Conservation (phyloP, 2,888 invertebrate genomes). For the Athrips mouffetella region DNA sequence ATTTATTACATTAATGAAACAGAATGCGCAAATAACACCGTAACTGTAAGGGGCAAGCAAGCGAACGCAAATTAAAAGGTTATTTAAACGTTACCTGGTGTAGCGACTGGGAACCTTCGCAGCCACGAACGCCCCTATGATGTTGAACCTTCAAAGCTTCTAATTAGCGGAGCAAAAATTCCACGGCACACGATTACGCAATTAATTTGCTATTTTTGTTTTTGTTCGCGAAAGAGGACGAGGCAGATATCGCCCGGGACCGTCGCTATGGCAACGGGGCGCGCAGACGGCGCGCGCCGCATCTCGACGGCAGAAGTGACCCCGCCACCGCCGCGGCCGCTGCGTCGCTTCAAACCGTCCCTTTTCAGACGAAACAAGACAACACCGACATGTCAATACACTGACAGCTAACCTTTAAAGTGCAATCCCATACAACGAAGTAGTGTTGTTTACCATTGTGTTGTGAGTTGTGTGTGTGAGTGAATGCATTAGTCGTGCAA, state of each 20-base stretch:
- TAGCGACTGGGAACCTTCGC: constrained; percentile 35
- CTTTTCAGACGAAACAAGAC: constrained; percentile 52
- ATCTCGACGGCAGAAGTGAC: constrained; percentile 60
- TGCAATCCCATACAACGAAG: constrained; percentile 35
- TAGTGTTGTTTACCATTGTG: constrained; percentile 36
- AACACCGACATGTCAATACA: constrained; percentile 47
- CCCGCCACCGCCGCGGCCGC: constrained; percentile 58
- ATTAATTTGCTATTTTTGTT: constrained; percentile 77
- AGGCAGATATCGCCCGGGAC: constrained; percentile 69
- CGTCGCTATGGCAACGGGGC: constrained; percentile 65
- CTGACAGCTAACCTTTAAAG: constrained; percentile 35
- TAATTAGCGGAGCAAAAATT: constrained; percentile 54
- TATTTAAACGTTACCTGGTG: constrained; percentile 36
- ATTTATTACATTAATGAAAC: constrained; percentile 16
- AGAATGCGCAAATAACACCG: constrained; percentile 6
- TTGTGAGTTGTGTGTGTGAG: constrained; percentile 49
- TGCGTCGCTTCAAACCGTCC: constrained; percentile 51
- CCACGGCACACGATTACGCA: constrained; percentile 66
- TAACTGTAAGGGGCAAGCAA: not conserved
- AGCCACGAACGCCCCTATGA: constrained; percentile 44
- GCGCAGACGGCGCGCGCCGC: constrained; percentile 74
- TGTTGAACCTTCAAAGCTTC: constrained; percentile 27
- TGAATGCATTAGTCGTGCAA: constrained; percentile 57
- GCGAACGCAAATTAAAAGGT: constrained; percentile 22
- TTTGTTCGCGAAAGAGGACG: constrained; percentile 59